Evolutionary conservation across 2,888 invertebrate species (phyloP), one percentile per base, ranked within the genome.

Genomic region (Diabrotica balteata): DNA sequence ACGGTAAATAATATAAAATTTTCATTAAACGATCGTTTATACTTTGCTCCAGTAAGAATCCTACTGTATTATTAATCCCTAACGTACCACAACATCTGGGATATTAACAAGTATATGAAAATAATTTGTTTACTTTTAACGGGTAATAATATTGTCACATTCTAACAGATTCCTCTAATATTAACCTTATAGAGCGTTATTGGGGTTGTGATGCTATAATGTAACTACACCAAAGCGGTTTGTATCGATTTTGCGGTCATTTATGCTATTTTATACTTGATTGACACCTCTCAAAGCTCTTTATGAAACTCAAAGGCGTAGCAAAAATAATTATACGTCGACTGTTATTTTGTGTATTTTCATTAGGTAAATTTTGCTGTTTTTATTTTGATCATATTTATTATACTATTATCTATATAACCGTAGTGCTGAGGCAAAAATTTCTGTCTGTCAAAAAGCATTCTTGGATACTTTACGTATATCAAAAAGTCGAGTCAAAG

Each of bases 231-330:
- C 9, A 32, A 49, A 49, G 58, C 32, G 32, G 32, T 11, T 50
- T 42, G 32, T 59, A 65, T 65, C 53, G 64, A 65, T 65, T n/a
- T 65, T 22, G n/a, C 4, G 44, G 8, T 53, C 22, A 22, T 52
- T 61, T 46, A 53, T 22, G 45, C 17, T 42, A 32, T 51, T 51
- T 43, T 22, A 11, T 52, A 45, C 59, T 58, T 50, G 52, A 57
- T 57, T 65, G 47, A 59, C 64, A 65, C 59, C 64, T 65, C 50
- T 51, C 32, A 32, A 32, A 32, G 32, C 32, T 32, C 32, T 11
- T 51, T n/a, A 4, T 5, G 11, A 51, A 51, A n/a, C 47, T 4
- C 8, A n/a, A 49, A 9, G 49, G 11, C 43, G 11, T 42, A 9
- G 6, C 10, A 32, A 5, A 32, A 32, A 32, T 32, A 1, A 32